A percentile compares a stretch with the other conserved stretches of the same genome.
These are phyloP conservation scores for Muraenolepis orangiensis DNA, from an alignment of 2,797 vertebrate genomes.

Conservation along the genomic window DNA sequence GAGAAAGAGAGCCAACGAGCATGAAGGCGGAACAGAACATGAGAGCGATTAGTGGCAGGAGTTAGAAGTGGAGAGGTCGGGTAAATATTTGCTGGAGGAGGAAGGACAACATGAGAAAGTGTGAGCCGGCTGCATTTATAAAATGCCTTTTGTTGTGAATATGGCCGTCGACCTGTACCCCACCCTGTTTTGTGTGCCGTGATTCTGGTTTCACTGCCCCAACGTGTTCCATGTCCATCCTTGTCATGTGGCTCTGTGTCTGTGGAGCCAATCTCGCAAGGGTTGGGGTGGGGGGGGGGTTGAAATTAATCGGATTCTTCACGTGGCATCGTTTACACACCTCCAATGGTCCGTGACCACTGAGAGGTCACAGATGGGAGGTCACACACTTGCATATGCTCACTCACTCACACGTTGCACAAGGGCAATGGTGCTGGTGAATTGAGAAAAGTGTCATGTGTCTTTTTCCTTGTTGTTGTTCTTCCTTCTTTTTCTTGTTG, in stretches of 20 bases:
- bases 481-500: no score
- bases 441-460: background rate
- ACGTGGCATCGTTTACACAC: conserved; percentile 34
- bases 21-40: conserved; percentile 13
- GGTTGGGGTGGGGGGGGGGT: background rate
- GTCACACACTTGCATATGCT: background rate
- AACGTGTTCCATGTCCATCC: background rate
- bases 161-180: background rate
- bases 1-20: background rate
- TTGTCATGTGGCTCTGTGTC: background rate
- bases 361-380: background rate
- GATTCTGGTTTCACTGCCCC: background rate
- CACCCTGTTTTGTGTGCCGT: background rate
- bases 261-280: conserved; percentile 1
- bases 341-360: conserved; percentile 35
- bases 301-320: conserved; percentile 16
- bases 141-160: background rate
- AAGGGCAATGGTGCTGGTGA: background rate
- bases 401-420: no score
- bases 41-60: background rate
- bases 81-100: background rate
- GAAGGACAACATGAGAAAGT: background rate
- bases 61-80: background rate
- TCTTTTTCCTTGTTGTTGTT: no score
- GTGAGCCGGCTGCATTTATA: background rate